Percentiles rank a stretch among this genome's conserved stretches.
phyloP scores from a whole-genome alignment of 2,113 vertebrate genomes.

The Penelope pileata region DNA sequence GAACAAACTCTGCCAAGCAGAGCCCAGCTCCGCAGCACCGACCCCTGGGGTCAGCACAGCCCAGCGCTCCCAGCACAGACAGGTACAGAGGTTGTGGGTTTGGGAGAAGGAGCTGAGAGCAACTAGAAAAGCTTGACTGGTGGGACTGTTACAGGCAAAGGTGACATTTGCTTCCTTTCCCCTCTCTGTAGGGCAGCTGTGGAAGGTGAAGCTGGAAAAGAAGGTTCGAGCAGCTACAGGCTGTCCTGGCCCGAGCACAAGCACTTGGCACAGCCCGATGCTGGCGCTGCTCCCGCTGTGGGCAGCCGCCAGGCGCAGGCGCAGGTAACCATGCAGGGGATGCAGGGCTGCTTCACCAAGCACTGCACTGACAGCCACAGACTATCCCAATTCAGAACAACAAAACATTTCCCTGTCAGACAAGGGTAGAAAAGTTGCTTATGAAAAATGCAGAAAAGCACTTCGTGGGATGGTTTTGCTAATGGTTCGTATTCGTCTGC shows the following conservation, averaged over 20 bases:
- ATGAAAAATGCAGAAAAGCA: accelerated
- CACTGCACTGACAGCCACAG: background rate
- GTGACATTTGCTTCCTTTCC: background rate
- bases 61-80: constrained; percentile 65
- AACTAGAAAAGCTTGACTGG: background rate
- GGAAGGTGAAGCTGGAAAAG: constrained; percentile 80
- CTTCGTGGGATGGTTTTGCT: background rate
- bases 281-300: constrained; percentile 48
- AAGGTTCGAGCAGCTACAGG: constrained; percentile 51
- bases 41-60: constrained; percentile 79
- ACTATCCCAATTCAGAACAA: background rate
- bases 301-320: constrained; percentile 81
- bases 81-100: constrained; percentile 48
- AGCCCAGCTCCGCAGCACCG: constrained; percentile 92
- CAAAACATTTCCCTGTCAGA: background rate
- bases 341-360: accelerated
- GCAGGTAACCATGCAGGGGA: background rate
- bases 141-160: background rate
- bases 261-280: constrained; percentile 74
- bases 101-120: constrained; percentile 3
- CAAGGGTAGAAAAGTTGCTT: accelerated
- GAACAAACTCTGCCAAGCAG: constrained; percentile 91
- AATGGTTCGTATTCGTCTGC: background rate
- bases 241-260: constrained; percentile 85
- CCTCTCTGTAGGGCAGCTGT: constrained; percentile 70